Conservation (phyloP, 1,140 invertebrate species). For the Drosophila carrolli region DNA sequence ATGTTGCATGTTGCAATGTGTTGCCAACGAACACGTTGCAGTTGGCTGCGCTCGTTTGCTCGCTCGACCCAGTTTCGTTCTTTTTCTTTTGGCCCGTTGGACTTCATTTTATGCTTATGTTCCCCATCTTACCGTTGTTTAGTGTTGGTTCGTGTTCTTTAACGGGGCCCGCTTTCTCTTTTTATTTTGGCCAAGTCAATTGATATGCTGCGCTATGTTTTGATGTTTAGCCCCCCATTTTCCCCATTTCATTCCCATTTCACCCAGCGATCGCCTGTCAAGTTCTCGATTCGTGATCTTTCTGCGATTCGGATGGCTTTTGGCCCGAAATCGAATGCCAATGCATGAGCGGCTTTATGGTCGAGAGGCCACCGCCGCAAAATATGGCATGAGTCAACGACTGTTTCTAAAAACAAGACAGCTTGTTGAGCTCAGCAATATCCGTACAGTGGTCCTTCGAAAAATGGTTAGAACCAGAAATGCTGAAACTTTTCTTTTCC, state of each 20-base stretch:
- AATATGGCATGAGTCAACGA: constrained; percentile 18
- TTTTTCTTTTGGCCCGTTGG: constrained; percentile 66
- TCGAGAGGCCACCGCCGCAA: constrained; percentile 1
- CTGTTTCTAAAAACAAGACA: constrained; percentile 2
- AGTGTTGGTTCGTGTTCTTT: constrained; percentile 67
- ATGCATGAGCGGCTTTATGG: constrained; percentile 14
- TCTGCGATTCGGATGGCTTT: constrained; percentile 12
- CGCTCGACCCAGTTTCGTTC: constrained; percentile 74
- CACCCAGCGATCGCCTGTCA: constrained; percentile 18
- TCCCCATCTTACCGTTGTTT: constrained; percentile 64
- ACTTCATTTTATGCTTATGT: constrained; percentile 37
- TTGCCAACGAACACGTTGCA: constrained; percentile 12
- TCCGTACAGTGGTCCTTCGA: background rate
- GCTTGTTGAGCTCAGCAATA: background rate
- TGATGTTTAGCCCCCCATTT: constrained; percentile 31
- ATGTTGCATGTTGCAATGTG: constrained; percentile 35
- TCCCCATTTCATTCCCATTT: background rate
- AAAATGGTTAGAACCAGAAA: background rate
- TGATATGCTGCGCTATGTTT: constrained; percentile 74
- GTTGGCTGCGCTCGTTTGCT: constrained; percentile 17
- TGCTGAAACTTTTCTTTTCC: no score
- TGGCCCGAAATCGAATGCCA: constrained; percentile 20
- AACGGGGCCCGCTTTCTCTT: constrained; percentile 74
- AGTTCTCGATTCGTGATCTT: constrained; percentile 54
- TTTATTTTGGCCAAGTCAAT: constrained; percentile 78